phyloP scores from a whole-genome alignment of 92 coral and sea anemone genomes.

The Epizoanthus stellaris region DNA sequence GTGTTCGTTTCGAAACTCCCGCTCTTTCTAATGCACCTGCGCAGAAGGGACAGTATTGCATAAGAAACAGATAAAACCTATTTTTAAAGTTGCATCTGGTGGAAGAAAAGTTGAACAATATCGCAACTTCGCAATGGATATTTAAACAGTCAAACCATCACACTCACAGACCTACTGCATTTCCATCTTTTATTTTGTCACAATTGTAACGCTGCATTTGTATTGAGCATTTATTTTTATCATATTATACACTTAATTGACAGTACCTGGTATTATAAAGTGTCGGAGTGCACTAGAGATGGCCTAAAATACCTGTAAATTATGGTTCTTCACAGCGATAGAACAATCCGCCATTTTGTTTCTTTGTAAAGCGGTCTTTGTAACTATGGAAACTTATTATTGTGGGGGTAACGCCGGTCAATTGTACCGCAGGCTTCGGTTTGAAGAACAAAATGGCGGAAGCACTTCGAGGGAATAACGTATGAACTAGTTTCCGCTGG shows the following conservation, averaged over 20 bases:
- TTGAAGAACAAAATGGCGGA: background rate
- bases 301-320: background rate
- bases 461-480: background rate
- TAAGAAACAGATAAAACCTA: too few species aligned
- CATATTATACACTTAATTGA: background rate
- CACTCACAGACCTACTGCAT: too few species aligned
- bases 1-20: background rate
- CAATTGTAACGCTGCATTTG: too few species aligned
- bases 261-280: background rate
- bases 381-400: slow-evolving; percentile 18
- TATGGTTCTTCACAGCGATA: background rate
- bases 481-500: slow-evolving; percentile 2
- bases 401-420: background rate
- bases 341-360: slow-evolving; percentile 22
- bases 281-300: background rate
- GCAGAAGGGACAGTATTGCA: too few species aligned
- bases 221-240: too few species aligned
- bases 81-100: too few species aligned
- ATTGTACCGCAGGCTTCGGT: background rate
- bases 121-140: too few species aligned
- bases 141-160: too few species aligned
- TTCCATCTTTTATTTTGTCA: too few species aligned
- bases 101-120: too few species aligned
- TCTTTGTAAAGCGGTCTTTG: background rate
- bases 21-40: background rate